A percentile compares a stretch with the other conserved stretches of the same genome.
These are phyloP conservation scores for Pemphigus obesinymphae DNA, from an alignment of 1,140 invertebrate species.

Conservation along the genomic window DNA sequence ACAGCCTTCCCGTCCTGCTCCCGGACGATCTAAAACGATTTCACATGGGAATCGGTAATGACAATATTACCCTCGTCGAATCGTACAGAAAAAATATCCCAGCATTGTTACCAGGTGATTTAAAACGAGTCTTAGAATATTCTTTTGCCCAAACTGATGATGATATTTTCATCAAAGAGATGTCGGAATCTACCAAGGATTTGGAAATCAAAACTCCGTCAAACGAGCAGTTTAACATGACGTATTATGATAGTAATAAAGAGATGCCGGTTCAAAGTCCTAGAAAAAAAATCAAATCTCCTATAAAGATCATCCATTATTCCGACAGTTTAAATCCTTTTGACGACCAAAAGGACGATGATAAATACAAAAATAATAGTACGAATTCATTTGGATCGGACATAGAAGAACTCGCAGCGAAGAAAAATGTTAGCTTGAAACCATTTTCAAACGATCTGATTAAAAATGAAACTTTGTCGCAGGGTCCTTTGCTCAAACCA, in stretches of 20 bases:
- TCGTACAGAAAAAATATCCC: neutral
- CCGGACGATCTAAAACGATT: neutral
- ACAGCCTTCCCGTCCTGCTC: neutral
- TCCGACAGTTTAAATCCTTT: slow-evolving; percentile 77
- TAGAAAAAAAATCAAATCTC: slow-evolving; percentile 15
- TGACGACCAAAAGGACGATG: slow-evolving; percentile 59
- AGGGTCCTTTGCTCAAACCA: slow-evolving; percentile 44
- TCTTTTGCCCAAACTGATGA: neutral
- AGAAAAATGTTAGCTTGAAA: slow-evolving; percentile 53
- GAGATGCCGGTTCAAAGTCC: slow-evolving; percentile 24
- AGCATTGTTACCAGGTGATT: neutral
- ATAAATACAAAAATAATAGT: slow-evolving; percentile 49
- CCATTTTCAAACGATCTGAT: slow-evolving; percentile 66
- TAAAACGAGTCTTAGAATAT: slow-evolving; percentile 21
- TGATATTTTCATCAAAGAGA: neutral
- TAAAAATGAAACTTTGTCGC: slow-evolving; percentile 1
- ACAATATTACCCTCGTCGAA: no score
- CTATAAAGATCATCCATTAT: slow-evolving; percentile 53
- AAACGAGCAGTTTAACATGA: slow-evolving; percentile 19
- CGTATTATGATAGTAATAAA: slow-evolving; percentile 24
- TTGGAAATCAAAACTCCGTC: slow-evolving; percentile 15
- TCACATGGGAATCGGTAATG: neutral
- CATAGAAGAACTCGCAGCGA: slow-evolving; percentile 54
- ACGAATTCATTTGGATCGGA: slow-evolving; percentile 70
- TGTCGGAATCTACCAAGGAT: neutral